Evolutionary conservation across 2,888 invertebrate species (phyloP).

Genomic region (Ferdinandea cuprea): DNA sequence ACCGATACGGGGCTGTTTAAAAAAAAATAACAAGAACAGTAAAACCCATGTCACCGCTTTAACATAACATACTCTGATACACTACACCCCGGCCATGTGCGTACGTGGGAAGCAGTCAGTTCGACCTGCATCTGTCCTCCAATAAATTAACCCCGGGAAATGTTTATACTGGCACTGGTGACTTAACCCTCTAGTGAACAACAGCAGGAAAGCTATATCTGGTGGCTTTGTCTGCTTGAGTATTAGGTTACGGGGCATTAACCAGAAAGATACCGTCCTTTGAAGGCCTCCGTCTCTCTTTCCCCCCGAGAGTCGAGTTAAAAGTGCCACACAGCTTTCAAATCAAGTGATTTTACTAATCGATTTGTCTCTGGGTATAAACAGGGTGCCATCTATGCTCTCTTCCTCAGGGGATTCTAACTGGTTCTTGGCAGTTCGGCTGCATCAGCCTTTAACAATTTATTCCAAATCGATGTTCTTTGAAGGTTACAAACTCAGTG

Average conservation of each 20-base stretch:
- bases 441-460: constrained; percentile 57
- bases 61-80: constrained; percentile 1
- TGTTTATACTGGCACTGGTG: constrained; percentile 31
- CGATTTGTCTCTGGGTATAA: constrained; percentile 53
- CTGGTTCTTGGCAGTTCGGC: constrained; percentile 34
- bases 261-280: constrained; percentile 45
- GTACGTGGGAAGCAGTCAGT: constrained; percentile 9
- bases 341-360: constrained; percentile 70
- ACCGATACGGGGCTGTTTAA: neutral
- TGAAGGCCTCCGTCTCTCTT: constrained; percentile 51
- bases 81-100: constrained; percentile 14
- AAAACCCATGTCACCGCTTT: constrained; percentile 14
- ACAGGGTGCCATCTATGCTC: neutral
- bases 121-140: constrained; percentile 30
- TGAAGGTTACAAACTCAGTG: constrained; percentile 63
- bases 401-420: neutral
- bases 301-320: constrained; percentile 27
- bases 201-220: constrained; percentile 44
- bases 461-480: constrained; percentile 60
- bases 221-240: constrained; percentile 26
- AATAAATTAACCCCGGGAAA: constrained; percentile 56
- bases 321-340: constrained; percentile 55
- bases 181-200: constrained; percentile 61
- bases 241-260: constrained; percentile 49
- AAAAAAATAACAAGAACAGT: constrained; percentile 5